A percentile compares a stretch with the other conserved stretches of the same genome.
phyloP scores from a whole-genome alignment of 1,140 invertebrate species.

The Pseudomyrmex concolor region DNA sequence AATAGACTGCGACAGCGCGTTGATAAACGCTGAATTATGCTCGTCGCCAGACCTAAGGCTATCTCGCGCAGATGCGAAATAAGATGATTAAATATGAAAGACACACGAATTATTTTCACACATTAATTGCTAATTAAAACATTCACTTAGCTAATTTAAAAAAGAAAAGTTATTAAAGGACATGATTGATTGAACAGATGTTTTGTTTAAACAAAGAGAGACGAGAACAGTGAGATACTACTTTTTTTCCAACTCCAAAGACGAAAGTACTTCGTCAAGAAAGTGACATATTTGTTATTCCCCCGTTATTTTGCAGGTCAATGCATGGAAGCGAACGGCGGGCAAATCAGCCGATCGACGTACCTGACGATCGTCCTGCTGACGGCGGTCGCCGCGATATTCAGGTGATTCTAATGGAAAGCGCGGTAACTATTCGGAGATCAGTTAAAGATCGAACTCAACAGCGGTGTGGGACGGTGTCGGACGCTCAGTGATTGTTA shows the following conservation, averaged over 20 bases:
- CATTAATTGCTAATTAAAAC: neutral
- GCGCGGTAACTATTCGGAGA: slow-evolving; percentile 63
- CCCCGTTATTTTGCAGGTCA: slow-evolving; percentile 78
- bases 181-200: too few species aligned
- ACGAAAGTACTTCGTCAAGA: too few species aligned
- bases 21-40: slow-evolving; percentile 65
- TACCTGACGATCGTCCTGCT: slow-evolving; percentile 77
- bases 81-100: slow-evolving; percentile 29
- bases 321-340: slow-evolving; percentile 82
- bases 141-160: neutral
- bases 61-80: slow-evolving; percentile 23
- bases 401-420: slow-evolving; percentile 84
- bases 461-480: slow-evolving; percentile 32
- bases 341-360: slow-evolving; percentile 75
- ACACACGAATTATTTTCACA: neutral
- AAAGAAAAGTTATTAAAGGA: neutral
- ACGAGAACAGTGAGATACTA: too few species aligned
- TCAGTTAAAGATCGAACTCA: slow-evolving; percentile 51
- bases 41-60: slow-evolving; percentile 40
- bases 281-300: neutral
- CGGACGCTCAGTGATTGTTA: slow-evolving; percentile 62
- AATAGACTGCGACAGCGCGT: slow-evolving; percentile 61
- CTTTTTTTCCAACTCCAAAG: too few species aligned
- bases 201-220: too few species aligned
- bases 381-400: slow-evolving; percentile 78